A percentile compares a stretch with the other conserved stretches of the same genome.
These are phyloP conservation scores for Nebria ingens DNA, from an alignment of 1,140 invertebrate species.

Conservation along the genomic window DNA sequence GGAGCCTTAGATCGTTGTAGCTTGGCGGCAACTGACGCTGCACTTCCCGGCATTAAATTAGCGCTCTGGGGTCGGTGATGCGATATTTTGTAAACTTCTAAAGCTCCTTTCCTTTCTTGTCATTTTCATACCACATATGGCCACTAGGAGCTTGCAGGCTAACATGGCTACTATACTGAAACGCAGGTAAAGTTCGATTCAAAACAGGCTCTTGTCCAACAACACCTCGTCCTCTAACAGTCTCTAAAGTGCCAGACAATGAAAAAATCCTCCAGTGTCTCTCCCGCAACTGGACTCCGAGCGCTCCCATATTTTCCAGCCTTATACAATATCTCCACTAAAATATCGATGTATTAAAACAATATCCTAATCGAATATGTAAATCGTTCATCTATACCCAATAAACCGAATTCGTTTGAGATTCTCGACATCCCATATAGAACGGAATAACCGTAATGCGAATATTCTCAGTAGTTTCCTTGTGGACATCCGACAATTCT, in stretches of 20 bases:
- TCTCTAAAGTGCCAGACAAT: conserved; percentile 87
- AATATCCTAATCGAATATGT: neutral
- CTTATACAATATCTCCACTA: conserved; percentile 96
- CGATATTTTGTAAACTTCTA: neutral
- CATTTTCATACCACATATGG: conserved; percentile 80
- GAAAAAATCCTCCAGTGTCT: conserved; percentile 96
- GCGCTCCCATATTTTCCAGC: conserved; percentile 83
- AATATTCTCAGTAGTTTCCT: conserved; percentile 93
- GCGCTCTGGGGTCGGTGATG: too few relatives aligned
- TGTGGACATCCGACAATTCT: conserved; percentile 93
- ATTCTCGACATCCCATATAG: conserved; percentile 89
- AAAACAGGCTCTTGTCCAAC: conserved; percentile 92
- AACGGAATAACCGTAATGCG: conserved; percentile 95
- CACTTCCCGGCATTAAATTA: too few relatives aligned
- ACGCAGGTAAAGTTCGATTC: conserved; percentile 77
- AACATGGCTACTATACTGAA: conserved; percentile 96
- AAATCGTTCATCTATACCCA: conserved; percentile 52
- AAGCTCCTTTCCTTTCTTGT: neutral
- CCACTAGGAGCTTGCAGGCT: conserved; percentile 94
- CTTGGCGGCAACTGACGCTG: too few relatives aligned
- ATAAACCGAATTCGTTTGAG: conserved; percentile 79
- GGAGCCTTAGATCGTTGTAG: too few relatives aligned
- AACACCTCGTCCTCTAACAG: conserved; percentile 84
- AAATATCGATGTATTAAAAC: conserved; percentile 23
- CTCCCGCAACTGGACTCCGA: conserved; percentile 85